Evolutionary conservation across 2,888 invertebrate genomes (phyloP), one percentile per base, ranked within the genome.

Genomic region (Apodemia duryi): DNA sequence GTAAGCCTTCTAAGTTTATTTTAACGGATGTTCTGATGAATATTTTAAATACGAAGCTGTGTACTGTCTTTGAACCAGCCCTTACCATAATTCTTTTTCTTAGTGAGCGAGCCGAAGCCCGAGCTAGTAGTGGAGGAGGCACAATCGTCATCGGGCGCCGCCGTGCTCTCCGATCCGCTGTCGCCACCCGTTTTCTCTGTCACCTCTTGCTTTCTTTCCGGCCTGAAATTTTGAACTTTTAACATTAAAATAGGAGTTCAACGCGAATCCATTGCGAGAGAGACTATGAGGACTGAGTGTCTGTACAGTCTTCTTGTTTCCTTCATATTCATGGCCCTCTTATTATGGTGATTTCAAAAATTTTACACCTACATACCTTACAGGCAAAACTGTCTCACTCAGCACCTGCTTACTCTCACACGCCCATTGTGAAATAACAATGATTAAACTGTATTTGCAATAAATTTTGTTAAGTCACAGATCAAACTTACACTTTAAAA

Each of bases 21-120:
- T 21, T 21, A 21, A 21, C 21, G 21, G 21, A 21, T 21, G 21
- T 21, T 21, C 21, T 21, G 21, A 21, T 21, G 21, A 21, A 21
- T 21, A 43, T 2, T 10, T 32, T 3, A 32, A 32, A 32, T 32
- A 13, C 11, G 13, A 13, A 13, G 11, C 13, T 4, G 46, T 7
- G 11, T 21, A 11, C 13, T 13, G 46, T 13, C 46, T 13, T 1
- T 10, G 13, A 13, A 5, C 46, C 13, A 46, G 29, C 11, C 65
- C 72, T 68, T 54, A 87, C 89, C 89, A 66, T 94, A 93, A 67
- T 94, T 94, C 84, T 95, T 93, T 82, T 94, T 94, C 88, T 96
- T 96, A 75, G 97, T 95, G 83, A 97, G 94, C 82, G 96, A 96
- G 73, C 97, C 96, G 90, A 97, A 97, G 75, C 97, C 97, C 71